Base-by-base conservation (phyloP, 2,888 invertebrate species). In the Stomorhina lunata region DNA sequence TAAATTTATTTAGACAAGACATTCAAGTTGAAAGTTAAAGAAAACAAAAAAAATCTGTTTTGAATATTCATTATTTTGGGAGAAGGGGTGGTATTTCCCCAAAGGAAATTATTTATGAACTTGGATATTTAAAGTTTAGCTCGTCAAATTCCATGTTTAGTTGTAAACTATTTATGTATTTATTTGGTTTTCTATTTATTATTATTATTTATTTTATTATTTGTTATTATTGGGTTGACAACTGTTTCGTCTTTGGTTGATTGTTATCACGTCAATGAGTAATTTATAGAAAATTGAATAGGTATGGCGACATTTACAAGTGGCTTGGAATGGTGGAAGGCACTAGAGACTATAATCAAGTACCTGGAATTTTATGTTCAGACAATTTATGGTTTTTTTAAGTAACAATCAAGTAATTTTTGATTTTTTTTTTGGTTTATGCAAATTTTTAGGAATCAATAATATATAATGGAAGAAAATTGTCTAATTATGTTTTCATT, bases 191-290 rank as follows among this genome's bases (percentile, higher is more conserved):
- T 43, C 12, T 32, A 25, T 55, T 40, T 69, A 17, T 40, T 32
- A 10, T 4, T 32, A 34, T 59, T 17, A 15, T 34, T 34, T 43
- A 50, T 40, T 25, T 4, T 43, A 45, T 65, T 20, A 5, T 15
- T 40, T 71, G 50, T 63, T 55, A 15, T 79, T 80, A 78, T 80
- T 65, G 69, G 71, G 61, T 80, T 72, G 50, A 59, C 71, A 79
- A 63, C 57, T 65, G 57, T 78, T 78, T 63, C 34, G 53, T n/a
- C 27, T 59, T 76, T 66, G 68, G 15, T 37, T 65, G 80, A 86
- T 88, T 88, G 86, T 86, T 88, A 89, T 87, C 89, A 89, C 89
- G 89, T 86, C 88, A 89, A 87, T 86, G 84, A 85, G 86, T 86
- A 87, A 88, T 89, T 88, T 87, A 87, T 86, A 81, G 85, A 82